These are phyloP conservation scores for Esox masquinongy DNA, from an alignment of 2,797 vertebrate species.

Conservation along the genomic window DNA sequence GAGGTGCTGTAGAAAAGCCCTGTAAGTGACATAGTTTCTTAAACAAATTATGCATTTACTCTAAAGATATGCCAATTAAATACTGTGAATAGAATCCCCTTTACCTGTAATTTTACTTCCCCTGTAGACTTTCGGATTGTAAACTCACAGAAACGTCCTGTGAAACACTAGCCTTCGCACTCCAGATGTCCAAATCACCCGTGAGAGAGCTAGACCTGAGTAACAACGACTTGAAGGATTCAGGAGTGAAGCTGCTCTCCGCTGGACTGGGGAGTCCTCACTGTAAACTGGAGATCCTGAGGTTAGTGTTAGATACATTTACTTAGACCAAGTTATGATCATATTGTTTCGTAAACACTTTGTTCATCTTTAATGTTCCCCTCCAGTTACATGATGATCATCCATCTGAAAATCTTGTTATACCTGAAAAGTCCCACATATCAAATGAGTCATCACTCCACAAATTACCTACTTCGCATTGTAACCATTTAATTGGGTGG, in stretches of 20 bases:
- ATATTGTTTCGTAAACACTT: too few species aligned
- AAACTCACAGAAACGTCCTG: background rate
- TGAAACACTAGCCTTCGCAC: background rate
- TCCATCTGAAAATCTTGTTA: too few species aligned
- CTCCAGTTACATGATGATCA: too few species aligned
- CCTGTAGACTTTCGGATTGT: background rate
- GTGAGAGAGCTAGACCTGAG: background rate
- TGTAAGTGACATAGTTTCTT: constrained; percentile 36
- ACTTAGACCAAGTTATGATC: too few species aligned
- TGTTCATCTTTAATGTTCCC: too few species aligned
- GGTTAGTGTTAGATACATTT: background rate
- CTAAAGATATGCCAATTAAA: background rate
- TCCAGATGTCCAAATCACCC: background rate
- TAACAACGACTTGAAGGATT: background rate
- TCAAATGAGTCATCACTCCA: too few species aligned
- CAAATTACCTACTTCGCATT: too few species aligned
- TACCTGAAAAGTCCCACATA: too few species aligned
- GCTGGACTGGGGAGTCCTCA: background rate
- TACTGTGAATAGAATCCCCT: background rate
- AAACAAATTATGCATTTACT: background rate
- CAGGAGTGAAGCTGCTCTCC: background rate
- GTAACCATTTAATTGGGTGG: too few species aligned
- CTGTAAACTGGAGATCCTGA: constrained; percentile 3
- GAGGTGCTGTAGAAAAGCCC: constrained; percentile 45
- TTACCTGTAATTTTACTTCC: background rate